Percentiles rank a stretch among this genome's conserved stretches.
phyloP scores from a whole-genome alignment of 2,797 vertebrate species.

The Monodelphis domestica region DNA sequence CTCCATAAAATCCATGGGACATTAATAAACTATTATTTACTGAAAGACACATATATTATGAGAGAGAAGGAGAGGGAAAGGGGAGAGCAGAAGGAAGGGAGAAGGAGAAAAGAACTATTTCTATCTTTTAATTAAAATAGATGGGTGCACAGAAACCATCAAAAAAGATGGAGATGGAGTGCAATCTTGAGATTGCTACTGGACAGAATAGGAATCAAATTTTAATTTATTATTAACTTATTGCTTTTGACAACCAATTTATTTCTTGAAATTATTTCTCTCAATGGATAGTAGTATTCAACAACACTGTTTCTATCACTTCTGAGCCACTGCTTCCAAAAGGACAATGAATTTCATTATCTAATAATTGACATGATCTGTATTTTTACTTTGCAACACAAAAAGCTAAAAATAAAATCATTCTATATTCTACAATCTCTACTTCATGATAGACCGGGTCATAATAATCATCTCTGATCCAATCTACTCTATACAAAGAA shows the following conservation, averaged over 20 bases:
- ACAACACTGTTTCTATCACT: conserved; percentile 9
- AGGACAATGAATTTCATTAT: conserved; percentile 62
- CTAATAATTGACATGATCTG: conserved; percentile 54
- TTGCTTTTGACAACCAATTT: conserved; percentile 62
- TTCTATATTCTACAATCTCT: conserved; percentile 46
- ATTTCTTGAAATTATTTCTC: conserved; percentile 51
- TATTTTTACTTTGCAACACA: conserved; percentile 32
- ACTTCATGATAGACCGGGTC: conserved; percentile 45
- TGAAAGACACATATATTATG: neutral
- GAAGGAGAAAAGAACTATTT: neutral
- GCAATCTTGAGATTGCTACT: conserved; percentile 17
- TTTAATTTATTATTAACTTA: conserved; percentile 66
- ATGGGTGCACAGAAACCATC: neutral
- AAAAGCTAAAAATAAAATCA: conserved; percentile 62
- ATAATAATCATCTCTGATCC: conserved; percentile 22
- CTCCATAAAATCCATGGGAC: neutral
- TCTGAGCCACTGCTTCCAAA: conserved; percentile 45
- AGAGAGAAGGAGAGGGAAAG: neutral
- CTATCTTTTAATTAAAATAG: neutral
- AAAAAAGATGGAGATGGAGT: neutral
- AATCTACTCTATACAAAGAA: conserved; percentile 53
- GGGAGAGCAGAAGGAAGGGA: neutral
- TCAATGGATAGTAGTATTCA: neutral
- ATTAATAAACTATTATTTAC: neutral
- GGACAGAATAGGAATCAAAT: conserved; percentile 17